These are phyloP conservation scores for Procavia capensis DNA, from an alignment of 2,113 vertebrate genomes.

Conservation along the genomic window DNA sequence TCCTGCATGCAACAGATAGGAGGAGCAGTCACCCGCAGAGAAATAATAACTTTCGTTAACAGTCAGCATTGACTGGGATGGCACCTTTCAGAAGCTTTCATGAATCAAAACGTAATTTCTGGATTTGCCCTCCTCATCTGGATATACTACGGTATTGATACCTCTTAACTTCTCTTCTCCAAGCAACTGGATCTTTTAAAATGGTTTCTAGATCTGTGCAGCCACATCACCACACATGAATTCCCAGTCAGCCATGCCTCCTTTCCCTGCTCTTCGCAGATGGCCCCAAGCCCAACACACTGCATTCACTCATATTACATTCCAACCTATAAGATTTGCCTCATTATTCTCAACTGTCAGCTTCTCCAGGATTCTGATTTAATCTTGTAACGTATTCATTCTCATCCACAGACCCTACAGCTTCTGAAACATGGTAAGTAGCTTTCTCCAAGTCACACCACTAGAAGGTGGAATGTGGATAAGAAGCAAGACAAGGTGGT, in stretches of 20 bases:
- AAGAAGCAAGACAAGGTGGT: neutral
- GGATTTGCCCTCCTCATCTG: neutral
- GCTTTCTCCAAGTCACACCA: neutral
- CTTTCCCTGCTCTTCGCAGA: neutral
- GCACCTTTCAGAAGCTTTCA: neutral
- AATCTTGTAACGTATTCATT: neutral
- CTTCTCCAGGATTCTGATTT: neutral
- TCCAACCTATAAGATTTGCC: neutral
- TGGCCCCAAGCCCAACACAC: neutral
- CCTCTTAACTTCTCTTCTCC: neutral
- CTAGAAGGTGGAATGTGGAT: neutral
- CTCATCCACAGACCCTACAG: neutral
- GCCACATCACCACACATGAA: neutral
- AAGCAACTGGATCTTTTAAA: neutral
- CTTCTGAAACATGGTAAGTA: neutral
- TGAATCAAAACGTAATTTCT: neutral
- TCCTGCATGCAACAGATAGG: neutral
- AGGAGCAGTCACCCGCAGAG: neutral
- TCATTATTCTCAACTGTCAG: neutral
- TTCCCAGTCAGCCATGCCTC: neutral
- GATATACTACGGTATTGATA: neutral
- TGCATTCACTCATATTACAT: accelerated
- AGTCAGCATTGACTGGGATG: neutral
- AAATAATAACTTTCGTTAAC: neutral
- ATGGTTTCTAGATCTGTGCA: neutral